Evolutionary conservation across 2,797 vertebrate species (phyloP), one percentile per base, ranked within the genome.

Genomic region (Arremon brunneinucha): DNA sequence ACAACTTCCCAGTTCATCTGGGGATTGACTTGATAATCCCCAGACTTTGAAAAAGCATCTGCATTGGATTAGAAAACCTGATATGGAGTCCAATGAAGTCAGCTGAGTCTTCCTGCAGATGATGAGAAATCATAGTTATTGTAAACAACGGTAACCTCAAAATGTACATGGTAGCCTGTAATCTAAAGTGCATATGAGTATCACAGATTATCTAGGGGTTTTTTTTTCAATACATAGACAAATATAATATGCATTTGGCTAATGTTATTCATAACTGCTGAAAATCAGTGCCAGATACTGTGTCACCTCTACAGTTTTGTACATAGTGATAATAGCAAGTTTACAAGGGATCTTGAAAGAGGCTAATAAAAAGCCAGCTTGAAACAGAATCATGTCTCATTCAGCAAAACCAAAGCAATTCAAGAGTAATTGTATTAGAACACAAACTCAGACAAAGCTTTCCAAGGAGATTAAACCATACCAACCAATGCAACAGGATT

Each of bases 41-140:
- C 76, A 95, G 92, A 97, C 92, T 96, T 90, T 91, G 89, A 96
- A 96, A 95, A 94, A 95, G 84, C 94, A 96, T 92, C 94, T 94
- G 92, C 85, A 67, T 39, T 95, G 94, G 94, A 94, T 94, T 96
- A 95, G 87, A 92, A 91, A 95, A 94, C 84, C 87, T 90, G 94
- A 94, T 96, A 95, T 35, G 62, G 82, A 96, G 94, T 49, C 91
- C 82, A 95, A 53, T 91, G 91, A 96, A 94, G 63, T 92, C 91
- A 95, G 79, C 52, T 86, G 83, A 94, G 41, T 72, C 64, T 92
- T 92, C 65, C 50, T 70, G 67, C 65, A 86, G 85, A 87, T 76
- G 79, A 95, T 81, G 93, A 81, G 92, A 95, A 96, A 70, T 81
- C 47, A 32, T 14, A 67, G 84, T 87, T 88, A 85, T 14, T 22